Evolutionary conservation across 2,113 vertebrate genomes (phyloP).

Genomic region (Pachyramphus minor): DNA sequence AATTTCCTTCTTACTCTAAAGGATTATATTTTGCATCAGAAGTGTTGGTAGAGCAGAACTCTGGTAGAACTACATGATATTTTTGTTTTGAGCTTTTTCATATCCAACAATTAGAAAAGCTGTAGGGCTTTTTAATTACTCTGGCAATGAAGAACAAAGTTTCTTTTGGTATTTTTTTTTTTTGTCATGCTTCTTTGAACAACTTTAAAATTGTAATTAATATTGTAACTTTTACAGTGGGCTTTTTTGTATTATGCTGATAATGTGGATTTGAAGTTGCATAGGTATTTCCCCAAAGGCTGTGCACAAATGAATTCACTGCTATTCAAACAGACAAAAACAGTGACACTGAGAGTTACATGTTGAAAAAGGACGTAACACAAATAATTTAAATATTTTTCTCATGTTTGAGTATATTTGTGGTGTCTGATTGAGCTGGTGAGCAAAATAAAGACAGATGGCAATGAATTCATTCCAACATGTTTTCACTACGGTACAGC

Average conservation of each 20-base stretch:
- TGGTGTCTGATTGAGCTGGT: conserved; percentile 56
- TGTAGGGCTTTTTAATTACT: background rate
- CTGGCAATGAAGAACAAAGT: background rate
- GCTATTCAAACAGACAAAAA: background rate
- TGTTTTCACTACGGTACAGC: background rate
- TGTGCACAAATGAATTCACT: background rate
- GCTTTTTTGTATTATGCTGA: background rate
- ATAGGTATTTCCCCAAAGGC: background rate
- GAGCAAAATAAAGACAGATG: conserved; percentile 67
- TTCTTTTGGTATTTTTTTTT: background rate
- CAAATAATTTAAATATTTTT: conserved; percentile 62
- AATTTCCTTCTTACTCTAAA: background rate
- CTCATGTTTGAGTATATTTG: conserved; percentile 60
- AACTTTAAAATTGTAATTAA: background rate
- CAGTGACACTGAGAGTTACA: background rate
- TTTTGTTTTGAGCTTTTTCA: background rate
- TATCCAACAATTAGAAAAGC: background rate
- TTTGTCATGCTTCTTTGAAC: background rate
- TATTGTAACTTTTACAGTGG: background rate
- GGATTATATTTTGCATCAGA: background rate
- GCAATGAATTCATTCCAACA: conserved; percentile 59
- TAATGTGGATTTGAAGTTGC: background rate
- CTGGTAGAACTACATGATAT: background rate
- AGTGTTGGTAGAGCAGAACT: background rate
- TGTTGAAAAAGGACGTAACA: background rate